Percentiles rank a stretch among this genome's conserved stretches.
Conservation (phyloP, 2,113 vertebrate genomes). For the Grallaria varia region DNA sequence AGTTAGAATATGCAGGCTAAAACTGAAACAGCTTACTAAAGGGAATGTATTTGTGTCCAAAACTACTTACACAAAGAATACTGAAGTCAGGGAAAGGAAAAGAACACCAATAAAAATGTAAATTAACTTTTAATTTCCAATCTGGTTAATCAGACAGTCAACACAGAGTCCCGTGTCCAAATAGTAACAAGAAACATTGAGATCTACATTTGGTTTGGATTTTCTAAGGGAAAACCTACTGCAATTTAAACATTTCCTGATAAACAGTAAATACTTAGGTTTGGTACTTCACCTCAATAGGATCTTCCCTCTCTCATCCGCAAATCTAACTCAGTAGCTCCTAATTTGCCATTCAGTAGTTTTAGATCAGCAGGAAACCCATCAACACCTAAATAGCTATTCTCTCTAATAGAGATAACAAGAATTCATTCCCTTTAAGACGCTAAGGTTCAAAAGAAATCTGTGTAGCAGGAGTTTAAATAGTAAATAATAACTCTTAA, state of each 20-base stretch:
- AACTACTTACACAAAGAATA: not conserved
- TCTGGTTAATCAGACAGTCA: constrained; percentile 2
- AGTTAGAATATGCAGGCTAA: not conserved
- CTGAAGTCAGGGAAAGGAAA: not conserved
- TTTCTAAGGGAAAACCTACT: not conserved
- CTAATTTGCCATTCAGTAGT: not conserved
- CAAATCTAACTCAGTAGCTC: not conserved
- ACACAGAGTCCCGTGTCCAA: not conserved
- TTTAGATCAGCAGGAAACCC: constrained; percentile 34
- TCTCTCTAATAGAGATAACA: not conserved
- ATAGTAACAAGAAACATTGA: not conserved
- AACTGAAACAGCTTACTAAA: not conserved
- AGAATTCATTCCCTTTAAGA: not conserved
- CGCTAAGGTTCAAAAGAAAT: not conserved
- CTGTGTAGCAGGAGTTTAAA: not conserved
- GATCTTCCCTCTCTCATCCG: not conserved
- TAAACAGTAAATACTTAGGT: constrained; percentile 7
- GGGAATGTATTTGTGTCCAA: not conserved
- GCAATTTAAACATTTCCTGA: constrained; percentile 33
- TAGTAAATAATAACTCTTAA: not conserved
- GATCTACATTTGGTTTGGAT: constrained; percentile 21
- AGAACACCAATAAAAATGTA: not conserved
- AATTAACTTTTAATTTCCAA: constrained; percentile 22
- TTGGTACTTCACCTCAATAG: not conserved
- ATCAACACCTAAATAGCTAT: constrained; percentile 12